A percentile compares a stretch with the other conserved stretches of the same genome.
Conservation (phyloP, 2,888 invertebrate species). For the Yponomeuta malinellus region DNA sequence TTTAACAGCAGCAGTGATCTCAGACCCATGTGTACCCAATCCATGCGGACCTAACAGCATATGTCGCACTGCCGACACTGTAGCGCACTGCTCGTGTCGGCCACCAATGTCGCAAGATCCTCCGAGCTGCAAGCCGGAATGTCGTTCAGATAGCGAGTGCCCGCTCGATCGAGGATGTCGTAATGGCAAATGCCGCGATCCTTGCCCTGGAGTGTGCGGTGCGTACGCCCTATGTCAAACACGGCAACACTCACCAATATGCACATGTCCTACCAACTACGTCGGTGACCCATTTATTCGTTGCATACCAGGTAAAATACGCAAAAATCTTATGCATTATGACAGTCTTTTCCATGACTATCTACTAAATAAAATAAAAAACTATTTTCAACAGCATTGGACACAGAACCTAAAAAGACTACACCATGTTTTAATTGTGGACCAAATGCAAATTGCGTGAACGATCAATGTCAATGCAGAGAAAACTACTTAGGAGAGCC, state of each 20-base stretch:
- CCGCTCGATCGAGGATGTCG: conserved; percentile 79
- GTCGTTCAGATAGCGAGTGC: conserved; percentile 81
- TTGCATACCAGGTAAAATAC: conserved; percentile 75
- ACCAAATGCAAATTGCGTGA: conserved; percentile 82
- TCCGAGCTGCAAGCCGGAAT: conserved; percentile 86
- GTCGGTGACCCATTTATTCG: conserved; percentile 85
- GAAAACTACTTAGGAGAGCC: conserved; percentile 82
- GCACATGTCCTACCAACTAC: conserved; percentile 80
- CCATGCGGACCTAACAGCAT: conserved; percentile 84
- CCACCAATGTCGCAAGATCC: conserved; percentile 82
- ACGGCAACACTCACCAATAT: conserved; percentile 84
- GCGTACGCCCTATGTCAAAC: conserved; percentile 83
- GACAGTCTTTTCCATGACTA: background rate
- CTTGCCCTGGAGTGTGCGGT: conserved; percentile 87
- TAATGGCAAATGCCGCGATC: conserved; percentile 80
- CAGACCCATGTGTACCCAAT: conserved; percentile 79
- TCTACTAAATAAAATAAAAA: background rate
- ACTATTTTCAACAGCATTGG: conserved; percentile 31
- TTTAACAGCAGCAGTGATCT: conserved; percentile 39
- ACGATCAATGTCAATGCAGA: conserved; percentile 81
- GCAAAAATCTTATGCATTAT: background rate
- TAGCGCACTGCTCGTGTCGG: conserved; percentile 82
- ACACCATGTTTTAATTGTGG: conserved; percentile 83
- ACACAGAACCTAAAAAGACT: conserved; percentile 54
- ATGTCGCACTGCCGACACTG: conserved; percentile 79